Base-by-base conservation (phyloP, 2,113 vertebrate species). In the Ammodytes dubius region DNA sequence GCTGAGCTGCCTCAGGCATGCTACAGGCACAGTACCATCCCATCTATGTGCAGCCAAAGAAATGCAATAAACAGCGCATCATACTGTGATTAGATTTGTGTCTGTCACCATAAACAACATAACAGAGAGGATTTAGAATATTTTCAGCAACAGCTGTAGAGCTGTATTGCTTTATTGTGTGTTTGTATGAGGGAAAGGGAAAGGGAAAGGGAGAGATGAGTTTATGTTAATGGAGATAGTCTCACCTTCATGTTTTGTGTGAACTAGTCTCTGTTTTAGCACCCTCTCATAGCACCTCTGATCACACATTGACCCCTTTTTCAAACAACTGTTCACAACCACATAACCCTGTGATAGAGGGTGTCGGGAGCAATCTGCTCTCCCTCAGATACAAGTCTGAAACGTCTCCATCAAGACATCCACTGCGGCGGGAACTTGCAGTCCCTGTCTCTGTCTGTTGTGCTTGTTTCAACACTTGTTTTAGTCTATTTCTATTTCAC, bases 241-340 rank as follows among this genome's bases (percentile, higher is more conserved):
- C 80, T 78, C 83, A 10, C 86, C 74, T 80, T 80, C 58, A 19
- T 87, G 85, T 89, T 91, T 91, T 86, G 78, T 92, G 89, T 63
- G 85, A 89, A 89, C 87, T 64, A 71, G 63, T 86, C 74, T 74
- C 9, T 3, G 14, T 77, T 87, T 89, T 89, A 87, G 81, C 82
- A 68, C 81, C 65, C 46, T 74, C 74, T 73, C 70, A 84, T 74
- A 69, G 56, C 87, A 83, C 79, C 81, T 85, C 77, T 66, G 79
- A 91, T 90, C 90, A 87, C 88, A 90, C 79, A 27, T 69, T 81
- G 85, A 89, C 85, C 84, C 82, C 61, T 75, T 86, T 90, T 87
- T 87, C 66, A 87, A 85, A 89, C 57, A n/a, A 60, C 72, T 77
- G 81, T 74, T 73, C 79, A 89, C 76, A 83, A 81, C 76, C 70